Evolutionary conservation across 2,888 invertebrate species (phyloP).

Genomic region (Spatulosminthurus flaviceps): DNA sequence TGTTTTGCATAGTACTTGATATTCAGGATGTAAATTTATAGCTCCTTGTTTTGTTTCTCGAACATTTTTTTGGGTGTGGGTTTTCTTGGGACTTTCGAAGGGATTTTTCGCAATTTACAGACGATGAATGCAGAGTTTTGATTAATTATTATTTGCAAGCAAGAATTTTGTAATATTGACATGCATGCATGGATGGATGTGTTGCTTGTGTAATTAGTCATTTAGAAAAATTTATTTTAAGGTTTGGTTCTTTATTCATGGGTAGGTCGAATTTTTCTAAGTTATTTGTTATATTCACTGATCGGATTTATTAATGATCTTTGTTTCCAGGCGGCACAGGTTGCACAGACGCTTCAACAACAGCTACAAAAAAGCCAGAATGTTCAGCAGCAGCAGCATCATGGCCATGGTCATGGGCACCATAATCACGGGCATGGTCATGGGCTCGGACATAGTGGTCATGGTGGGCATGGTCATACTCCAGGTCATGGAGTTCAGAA

Average conservation of each 20-base stretch:
- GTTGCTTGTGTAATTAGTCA: too few species aligned
- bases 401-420: conserved; percentile 54
- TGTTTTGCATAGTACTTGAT: not conserved
- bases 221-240: too few species aligned
- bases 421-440: conserved; percentile 44
- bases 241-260: too few species aligned
- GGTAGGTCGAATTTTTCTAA: too few species aligned
- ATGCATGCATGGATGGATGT: too few species aligned
- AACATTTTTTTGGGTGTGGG: not conserved
- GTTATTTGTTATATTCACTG: too few species aligned
- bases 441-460: conserved; percentile 53
- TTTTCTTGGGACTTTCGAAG: too few species aligned
- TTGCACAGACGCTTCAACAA: conserved; percentile 84
- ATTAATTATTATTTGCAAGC: not conserved
- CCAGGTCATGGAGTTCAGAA: conserved; percentile 60
- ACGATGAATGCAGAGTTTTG: not conserved
- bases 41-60: conserved; percentile 3
- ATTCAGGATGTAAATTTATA: conserved; percentile 8
- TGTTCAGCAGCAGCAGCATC: conserved; percentile 59
- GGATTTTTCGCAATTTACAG: too few species aligned
- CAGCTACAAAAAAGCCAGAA: conserved; percentile 73
- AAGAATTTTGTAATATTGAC: not conserved
- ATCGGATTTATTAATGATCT: conserved; percentile 21
- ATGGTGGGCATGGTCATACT: conserved; percentile 60
- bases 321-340: conserved; percentile 76